phyloP scores from a whole-genome alignment of 2,797 vertebrate genomes.

The Ambastaia sidthimunki region DNA sequence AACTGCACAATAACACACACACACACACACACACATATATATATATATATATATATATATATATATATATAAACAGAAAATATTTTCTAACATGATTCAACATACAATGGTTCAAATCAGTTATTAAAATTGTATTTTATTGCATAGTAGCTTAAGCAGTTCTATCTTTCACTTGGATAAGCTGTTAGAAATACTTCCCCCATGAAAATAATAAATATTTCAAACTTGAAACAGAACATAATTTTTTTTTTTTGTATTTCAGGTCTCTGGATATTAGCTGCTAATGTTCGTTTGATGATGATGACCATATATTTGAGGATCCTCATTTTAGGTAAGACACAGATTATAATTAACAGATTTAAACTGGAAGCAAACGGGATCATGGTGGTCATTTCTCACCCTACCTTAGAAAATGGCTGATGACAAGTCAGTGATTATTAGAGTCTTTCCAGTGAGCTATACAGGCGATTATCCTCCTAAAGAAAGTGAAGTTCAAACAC shows the following conservation, averaged over 20 bases:
- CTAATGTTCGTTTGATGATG: conserved; percentile 41
- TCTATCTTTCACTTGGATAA: too few relatives aligned
- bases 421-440: conserved; percentile 32
- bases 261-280: conserved; percentile 58
- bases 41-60: too few relatives aligned
- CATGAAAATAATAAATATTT: too few relatives aligned
- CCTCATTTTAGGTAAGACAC: conserved; percentile 65
- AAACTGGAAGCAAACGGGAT: neutral
- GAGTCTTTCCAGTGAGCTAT: conserved; percentile 38
- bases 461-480: conserved; percentile 47
- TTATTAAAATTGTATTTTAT: too few relatives aligned
- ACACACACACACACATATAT: too few relatives aligned
- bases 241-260: conserved; percentile 55
- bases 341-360: conserved; percentile 2
- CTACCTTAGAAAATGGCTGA: conserved; percentile 31
- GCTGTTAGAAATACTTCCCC: too few relatives aligned
- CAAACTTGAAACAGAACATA: too few relatives aligned
- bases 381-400: neutral
- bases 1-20: too few relatives aligned
- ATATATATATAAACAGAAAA: too few relatives aligned
- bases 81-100: too few relatives aligned
- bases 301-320: conserved; percentile 67
- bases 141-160: too few relatives aligned
- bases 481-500: conserved; percentile 55
- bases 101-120: too few relatives aligned